Percentiles rank a stretch among this genome's conserved stretches.
These are phyloP conservation scores for Lophura nycthemera DNA, from an alignment of 2,113 vertebrate genomes.

Conservation along the genomic window DNA sequence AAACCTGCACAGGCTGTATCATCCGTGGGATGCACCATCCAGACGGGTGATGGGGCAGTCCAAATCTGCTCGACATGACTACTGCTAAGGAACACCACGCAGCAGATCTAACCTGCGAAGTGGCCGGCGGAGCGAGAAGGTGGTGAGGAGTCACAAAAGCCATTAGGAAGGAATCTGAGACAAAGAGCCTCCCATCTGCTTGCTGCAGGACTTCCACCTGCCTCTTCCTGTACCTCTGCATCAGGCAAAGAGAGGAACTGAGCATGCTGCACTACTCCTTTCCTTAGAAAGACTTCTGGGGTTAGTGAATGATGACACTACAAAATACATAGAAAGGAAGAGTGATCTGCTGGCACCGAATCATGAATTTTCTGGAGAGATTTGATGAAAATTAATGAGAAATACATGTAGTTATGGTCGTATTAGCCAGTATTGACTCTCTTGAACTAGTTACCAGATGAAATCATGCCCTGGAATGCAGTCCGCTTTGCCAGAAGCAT, in stretches of 20 bases:
- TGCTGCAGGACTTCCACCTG: background rate
- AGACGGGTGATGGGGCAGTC: background rate
- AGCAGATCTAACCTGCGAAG: background rate
- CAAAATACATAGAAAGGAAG: slow-evolving; percentile 31
- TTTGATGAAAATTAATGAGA: slow-evolving; percentile 57
- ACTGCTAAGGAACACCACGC: background rate
- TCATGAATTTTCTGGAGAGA: slow-evolving; percentile 33
- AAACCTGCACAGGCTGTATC: too few relatives aligned
- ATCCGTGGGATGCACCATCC: background rate
- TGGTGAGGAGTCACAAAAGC: background rate
- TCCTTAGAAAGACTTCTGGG: background rate
- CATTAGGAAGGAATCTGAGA: background rate
- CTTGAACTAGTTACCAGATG: slow-evolving; percentile 38
- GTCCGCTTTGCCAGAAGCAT: slow-evolving; percentile 41
- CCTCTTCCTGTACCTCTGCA: background rate
- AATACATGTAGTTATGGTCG: slow-evolving; percentile 31
- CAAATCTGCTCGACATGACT: background rate
- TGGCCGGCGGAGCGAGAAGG: rapidly evolving
- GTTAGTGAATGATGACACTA: slow-evolving; percentile 34
- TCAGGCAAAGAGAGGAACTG: background rate
- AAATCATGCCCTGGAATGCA: slow-evolving; percentile 65
- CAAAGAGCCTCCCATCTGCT: background rate
- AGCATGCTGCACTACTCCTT: background rate
- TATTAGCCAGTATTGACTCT: slow-evolving; percentile 47
- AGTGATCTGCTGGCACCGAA: slow-evolving; percentile 39